Conservation (phyloP, 1,140 invertebrate species). For the Chlorops oryzae region DNA sequence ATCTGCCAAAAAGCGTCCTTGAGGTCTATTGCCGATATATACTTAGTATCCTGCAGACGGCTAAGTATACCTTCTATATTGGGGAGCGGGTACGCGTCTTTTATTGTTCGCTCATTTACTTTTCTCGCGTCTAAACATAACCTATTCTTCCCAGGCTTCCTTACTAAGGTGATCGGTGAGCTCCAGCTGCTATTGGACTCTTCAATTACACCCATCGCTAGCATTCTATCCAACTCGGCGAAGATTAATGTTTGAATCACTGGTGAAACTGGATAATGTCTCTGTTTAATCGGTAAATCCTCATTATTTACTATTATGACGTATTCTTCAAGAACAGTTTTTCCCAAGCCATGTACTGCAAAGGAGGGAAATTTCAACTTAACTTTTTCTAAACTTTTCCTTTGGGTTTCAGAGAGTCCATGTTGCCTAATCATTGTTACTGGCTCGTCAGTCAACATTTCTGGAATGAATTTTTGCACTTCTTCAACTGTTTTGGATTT, state of each 20-base stretch:
- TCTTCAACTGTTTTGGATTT: too few relatives aligned
- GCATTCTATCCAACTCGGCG: conserved; percentile 14
- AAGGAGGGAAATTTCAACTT: too few relatives aligned
- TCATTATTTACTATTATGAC: too few relatives aligned
- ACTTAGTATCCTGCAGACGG: conserved; percentile 10
- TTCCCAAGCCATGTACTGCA: too few relatives aligned
- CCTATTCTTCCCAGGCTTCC: conserved; percentile 9
- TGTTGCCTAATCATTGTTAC: too few relatives aligned
- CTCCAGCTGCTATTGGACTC: conserved; percentile 16
- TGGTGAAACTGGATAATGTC: conserved; percentile 15
- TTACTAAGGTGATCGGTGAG: conserved; percentile 7
- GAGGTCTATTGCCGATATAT: conserved; percentile 4
- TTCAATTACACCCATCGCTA: conserved; percentile 16
- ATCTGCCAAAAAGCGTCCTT: conserved; percentile 15
- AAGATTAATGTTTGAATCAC: conserved; percentile 16
- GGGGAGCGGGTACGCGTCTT: conserved; percentile 12
- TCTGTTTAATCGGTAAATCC: too few relatives aligned
- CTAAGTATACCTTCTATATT: conserved; percentile 13
- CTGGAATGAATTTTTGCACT: too few relatives aligned
- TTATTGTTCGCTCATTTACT: conserved; percentile 5
- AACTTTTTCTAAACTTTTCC: too few relatives aligned
- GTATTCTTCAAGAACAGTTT: too few relatives aligned
- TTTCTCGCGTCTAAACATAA: conserved; percentile 12
- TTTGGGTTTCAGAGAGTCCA: too few relatives aligned
- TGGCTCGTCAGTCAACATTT: too few relatives aligned